These are phyloP conservation scores for Sitophilus oryzae DNA, from an alignment of 1,140 invertebrate species.

Conservation along the genomic window DNA sequence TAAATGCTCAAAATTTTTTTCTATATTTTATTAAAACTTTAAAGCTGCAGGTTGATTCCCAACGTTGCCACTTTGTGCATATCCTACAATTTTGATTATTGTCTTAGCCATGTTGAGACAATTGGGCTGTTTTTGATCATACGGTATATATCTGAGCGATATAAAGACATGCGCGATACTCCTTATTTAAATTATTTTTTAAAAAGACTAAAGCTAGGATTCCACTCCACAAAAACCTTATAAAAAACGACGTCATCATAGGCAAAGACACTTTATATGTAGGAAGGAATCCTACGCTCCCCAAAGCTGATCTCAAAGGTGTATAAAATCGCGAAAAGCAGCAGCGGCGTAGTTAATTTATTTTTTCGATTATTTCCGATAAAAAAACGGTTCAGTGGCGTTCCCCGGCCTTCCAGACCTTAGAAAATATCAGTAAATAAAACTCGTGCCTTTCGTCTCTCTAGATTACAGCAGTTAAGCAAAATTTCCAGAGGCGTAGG, in stretches of 20 bases:
- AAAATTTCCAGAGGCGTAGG: background rate
- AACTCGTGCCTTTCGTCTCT: constrained; percentile 1
- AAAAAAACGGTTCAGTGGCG: background rate
- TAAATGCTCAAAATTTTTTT: no score
- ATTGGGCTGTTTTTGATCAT: no score
- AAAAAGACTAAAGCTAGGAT: background rate
- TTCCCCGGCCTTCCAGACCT: background rate
- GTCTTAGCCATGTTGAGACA: no score
- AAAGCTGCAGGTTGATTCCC: no score
- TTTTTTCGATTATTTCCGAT: background rate
- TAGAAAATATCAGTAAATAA: constrained; percentile 6
- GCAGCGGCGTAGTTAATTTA: no score
- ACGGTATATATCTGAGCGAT: no score
- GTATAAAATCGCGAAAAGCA: constrained; percentile 1
- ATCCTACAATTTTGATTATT: no score
- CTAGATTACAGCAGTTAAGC: constrained; percentile 1
- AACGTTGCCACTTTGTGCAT: no score
- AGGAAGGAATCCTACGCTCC: background rate
- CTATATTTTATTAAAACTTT: no score
- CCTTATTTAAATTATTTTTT: background rate
- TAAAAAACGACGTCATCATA: constrained; percentile 1
- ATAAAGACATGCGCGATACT: no score
- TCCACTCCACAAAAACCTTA: no score
- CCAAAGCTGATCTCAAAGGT: constrained; percentile 7
- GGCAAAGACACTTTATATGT: background rate